Evolutionary conservation across 2,888 invertebrate species (phyloP).

Genomic region (Sphecodes monilicornis): DNA sequence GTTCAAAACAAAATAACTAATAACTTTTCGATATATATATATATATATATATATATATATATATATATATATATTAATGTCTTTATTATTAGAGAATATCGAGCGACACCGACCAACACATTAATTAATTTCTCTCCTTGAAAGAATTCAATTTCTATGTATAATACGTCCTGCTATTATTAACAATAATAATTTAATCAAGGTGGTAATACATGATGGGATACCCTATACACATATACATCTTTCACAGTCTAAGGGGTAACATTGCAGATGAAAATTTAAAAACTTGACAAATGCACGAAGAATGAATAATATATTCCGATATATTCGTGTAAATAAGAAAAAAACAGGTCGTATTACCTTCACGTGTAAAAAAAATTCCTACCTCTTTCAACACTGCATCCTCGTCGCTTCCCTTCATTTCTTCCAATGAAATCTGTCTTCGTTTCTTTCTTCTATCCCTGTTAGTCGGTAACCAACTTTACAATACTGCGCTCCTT

Average conservation of each 20-base stretch:
- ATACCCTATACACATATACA: neutral
- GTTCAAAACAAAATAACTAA: neutral
- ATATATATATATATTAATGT: neutral
- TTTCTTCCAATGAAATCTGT: constrained; percentile 38
- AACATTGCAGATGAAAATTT: neutral
- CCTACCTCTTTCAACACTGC: constrained; percentile 59
- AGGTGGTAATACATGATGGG: neutral
- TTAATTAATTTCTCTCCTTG: neutral
- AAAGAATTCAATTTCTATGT: neutral
- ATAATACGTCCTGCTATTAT: neutral
- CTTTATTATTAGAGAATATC: neutral
- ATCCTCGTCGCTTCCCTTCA: constrained; percentile 64
- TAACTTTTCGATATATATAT: neutral
- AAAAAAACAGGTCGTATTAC: neutral
- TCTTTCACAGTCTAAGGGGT: neutral
- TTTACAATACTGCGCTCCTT: neutral
- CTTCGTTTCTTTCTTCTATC: neutral
- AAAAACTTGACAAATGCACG: neutral
- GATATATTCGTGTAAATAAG: neutral
- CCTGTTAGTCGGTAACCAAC: constrained; percentile 14
- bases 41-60: neutral
- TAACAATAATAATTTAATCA: neutral
- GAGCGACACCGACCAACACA: neutral
- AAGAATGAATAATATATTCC: neutral
- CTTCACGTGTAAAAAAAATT: neutral